phyloP scores from a whole-genome alignment of 1,140 invertebrate species.

The Ceratina japonica region DNA sequence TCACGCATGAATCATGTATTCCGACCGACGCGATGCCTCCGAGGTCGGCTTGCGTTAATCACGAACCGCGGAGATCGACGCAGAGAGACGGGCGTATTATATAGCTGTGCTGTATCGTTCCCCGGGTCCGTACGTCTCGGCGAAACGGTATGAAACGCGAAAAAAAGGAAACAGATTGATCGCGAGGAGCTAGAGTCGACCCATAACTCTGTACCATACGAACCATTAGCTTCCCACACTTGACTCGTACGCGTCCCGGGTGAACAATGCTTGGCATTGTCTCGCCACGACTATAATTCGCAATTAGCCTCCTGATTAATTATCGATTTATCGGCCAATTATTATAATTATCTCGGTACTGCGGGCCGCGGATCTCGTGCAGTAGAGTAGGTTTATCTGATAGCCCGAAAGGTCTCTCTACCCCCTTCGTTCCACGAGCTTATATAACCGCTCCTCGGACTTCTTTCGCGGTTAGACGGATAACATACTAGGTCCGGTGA shows the following conservation, averaged over 20 bases:
- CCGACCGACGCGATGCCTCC: constrained; percentile 43
- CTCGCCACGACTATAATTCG: constrained; percentile 71
- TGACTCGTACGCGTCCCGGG: constrained; percentile 41
- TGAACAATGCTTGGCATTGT: constrained; percentile 71
- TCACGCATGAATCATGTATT: constrained; percentile 62
- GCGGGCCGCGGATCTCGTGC: constrained; percentile 55
- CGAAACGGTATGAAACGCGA: background rate
- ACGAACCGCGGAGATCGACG: constrained; percentile 53
- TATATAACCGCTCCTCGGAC: constrained; percentile 11
- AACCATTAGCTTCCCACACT: constrained; percentile 76
- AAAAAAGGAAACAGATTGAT: constrained; percentile 31
- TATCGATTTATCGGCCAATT: constrained; percentile 77
- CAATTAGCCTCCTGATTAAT: constrained; percentile 78
- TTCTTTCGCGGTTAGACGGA: constrained; percentile 31
- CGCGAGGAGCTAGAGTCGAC: constrained; percentile 48
- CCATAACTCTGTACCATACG: constrained; percentile 71
- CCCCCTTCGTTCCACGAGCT: constrained; percentile 23
- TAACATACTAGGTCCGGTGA: constrained; percentile 18
- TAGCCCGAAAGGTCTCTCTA: constrained; percentile 61
- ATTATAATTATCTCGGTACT: constrained; percentile 68
- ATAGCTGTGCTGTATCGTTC: constrained; percentile 43
- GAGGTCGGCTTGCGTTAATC: constrained; percentile 60
- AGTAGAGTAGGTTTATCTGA: constrained; percentile 63
- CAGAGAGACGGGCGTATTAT: constrained; percentile 35
- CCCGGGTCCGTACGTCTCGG: background rate